phyloP scores from a whole-genome alignment of 2,797 vertebrate species.

The Anolis apletophallus region DNA sequence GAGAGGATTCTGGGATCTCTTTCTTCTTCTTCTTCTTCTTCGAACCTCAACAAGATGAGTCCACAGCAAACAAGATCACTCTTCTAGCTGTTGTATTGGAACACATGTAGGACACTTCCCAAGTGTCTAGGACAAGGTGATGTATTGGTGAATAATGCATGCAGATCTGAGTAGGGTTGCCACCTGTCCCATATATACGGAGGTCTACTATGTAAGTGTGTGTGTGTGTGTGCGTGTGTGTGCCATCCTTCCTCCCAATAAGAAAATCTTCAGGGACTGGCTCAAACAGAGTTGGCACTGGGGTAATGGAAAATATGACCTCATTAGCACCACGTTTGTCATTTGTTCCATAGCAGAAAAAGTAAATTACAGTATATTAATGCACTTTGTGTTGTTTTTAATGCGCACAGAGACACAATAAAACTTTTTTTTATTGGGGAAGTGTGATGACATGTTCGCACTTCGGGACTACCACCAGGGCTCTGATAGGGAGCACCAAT shows the following conservation, averaged over 20 bases:
- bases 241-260: conserved; percentile 14
- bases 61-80: too few species aligned
- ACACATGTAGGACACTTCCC: too few species aligned
- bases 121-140: too few species aligned
- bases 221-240: not conserved
- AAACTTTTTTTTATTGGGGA: conserved; percentile 83
- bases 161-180: too few species aligned
- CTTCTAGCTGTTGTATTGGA: too few species aligned
- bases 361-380: conserved; percentile 84
- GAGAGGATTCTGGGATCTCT: too few species aligned
- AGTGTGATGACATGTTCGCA: conserved; percentile 78
- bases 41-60: too few species aligned
- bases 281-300: conserved; percentile 72
- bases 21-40: too few species aligned
- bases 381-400: conserved; percentile 81
- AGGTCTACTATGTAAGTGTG: not conserved
- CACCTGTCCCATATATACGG: too few species aligned
- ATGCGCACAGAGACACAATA: conserved; percentile 79
- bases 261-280: conserved; percentile 64
- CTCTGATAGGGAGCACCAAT: conserved; percentile 74
- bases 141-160: too few species aligned
- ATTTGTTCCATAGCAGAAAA: conserved; percentile 78
- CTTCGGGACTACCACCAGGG: conserved; percentile 65
- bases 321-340: conserved; percentile 82
- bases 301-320: conserved; percentile 81